Conservation (phyloP, 2,113 vertebrate species). For the Abramis brama region DNA sequence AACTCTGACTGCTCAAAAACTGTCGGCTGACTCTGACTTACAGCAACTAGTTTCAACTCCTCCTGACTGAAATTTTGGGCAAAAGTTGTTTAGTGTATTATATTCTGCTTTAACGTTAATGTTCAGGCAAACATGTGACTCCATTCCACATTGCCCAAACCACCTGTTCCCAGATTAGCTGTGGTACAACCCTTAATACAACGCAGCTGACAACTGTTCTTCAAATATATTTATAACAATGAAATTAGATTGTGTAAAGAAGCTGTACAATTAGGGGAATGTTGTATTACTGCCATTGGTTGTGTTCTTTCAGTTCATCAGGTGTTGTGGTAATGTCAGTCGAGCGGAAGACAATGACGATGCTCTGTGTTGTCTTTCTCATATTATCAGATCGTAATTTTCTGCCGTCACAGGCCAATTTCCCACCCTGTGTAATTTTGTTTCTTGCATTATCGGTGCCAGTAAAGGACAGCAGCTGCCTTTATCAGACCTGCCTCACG, state of each 20-base stretch:
- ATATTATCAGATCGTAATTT: background rate
- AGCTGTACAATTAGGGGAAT: background rate
- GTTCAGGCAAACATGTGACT: background rate
- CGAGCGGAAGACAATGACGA: background rate
- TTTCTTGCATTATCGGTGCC: conserved; percentile 17
- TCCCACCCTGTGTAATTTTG: background rate
- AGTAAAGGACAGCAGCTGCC: background rate
- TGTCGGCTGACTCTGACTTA: no score
- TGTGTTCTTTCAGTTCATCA: background rate
- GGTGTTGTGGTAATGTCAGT: background rate
- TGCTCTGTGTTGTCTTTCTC: background rate
- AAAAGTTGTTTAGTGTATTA: background rate
- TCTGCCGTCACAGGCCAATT: background rate
- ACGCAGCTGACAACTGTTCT: background rate
- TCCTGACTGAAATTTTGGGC: no score
- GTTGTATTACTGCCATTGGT: background rate
- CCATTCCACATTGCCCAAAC: conserved; percentile 2
- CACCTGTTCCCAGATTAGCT: conserved; percentile 33
- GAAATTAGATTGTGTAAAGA: background rate
- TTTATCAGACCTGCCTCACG: background rate
- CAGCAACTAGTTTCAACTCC: no score
- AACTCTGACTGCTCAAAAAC: no score
- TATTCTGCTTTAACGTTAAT: background rate
- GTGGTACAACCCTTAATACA: no score
- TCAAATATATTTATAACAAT: background rate